These are phyloP conservation scores for Lethenteron reissneri DNA, from an alignment of 2,113 vertebrate species.

Conservation along the genomic window DNA sequence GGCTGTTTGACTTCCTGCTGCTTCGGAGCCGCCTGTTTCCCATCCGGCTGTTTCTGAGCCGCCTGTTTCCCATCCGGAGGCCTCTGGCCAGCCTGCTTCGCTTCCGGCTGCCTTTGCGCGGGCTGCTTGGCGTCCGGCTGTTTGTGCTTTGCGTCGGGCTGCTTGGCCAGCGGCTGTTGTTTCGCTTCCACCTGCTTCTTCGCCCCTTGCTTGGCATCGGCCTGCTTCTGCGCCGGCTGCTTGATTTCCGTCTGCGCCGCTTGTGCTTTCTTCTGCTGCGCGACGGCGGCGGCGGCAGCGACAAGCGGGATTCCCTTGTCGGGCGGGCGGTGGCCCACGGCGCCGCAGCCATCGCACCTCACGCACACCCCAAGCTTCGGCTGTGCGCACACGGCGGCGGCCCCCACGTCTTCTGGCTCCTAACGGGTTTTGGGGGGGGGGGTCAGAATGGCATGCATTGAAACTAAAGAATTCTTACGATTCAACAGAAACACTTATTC, in stretches of 20 bases:
- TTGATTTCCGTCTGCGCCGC: neutral
- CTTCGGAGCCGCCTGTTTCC: neutral
- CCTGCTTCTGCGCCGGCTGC: neutral
- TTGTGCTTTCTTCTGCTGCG: neutral
- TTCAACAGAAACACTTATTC: no score
- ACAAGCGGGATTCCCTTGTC: neutral
- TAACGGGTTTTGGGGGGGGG: no score
- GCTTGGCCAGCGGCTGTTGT: neutral
- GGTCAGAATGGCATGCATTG: no score
- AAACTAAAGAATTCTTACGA: no score
- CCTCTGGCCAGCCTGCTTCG: neutral
- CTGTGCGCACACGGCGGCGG: no score
- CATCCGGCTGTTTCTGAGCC: neutral
- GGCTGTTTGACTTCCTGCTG: neutral
- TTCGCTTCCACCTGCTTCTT: neutral
- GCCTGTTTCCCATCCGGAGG: neutral
- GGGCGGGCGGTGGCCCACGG: no score
- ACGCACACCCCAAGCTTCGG: no score
- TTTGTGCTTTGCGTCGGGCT: neutral
- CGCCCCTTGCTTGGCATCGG: constrained; percentile 2
- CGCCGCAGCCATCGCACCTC: no score
- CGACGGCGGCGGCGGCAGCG: neutral
- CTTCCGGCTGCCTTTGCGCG: neutral
- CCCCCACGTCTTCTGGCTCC: no score
- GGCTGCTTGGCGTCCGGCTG: neutral